Evolutionary conservation across 2,797 vertebrate species (phyloP), one percentile per base, ranked within the genome.

Genomic region (Rachycentron canadum): DNA sequence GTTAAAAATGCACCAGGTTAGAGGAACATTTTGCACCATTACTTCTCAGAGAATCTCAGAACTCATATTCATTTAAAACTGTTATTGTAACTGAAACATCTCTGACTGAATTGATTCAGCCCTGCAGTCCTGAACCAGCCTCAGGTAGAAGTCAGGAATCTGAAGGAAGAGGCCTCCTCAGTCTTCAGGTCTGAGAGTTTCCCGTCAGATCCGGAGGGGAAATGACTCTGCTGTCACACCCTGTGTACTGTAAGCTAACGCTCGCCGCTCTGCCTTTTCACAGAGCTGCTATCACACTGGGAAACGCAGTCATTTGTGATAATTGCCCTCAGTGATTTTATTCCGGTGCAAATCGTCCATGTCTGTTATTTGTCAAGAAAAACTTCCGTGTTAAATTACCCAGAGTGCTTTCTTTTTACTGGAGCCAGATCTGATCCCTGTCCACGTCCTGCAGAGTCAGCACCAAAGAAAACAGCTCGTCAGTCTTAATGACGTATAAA

Each of bases 301-400:
- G 81, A 81, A 74, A 76, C 19, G 47, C 72, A 58, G 70, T 80
- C 52, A 72, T 86, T 82, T 81, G 77, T 66, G 53, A 78, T 87
- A 89, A 89, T 86, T 75, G 57, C 50, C 59, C 38, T 26, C 56
- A 34, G 64, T 73, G 26, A 83, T 73, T 73, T 73, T 79, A 73
- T 75, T 84, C 74, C 74, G 1, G 7, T 57, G 74, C 83, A 87
- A 88, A 87, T 83, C 38, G 76, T 57, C 80, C 66, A 11, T 83
- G 75, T 86, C 78, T 75, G 80, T 76, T 67, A 89, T 86, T 78
- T 74, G 76, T 88, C 73, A 80, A 80, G 82, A 78, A 83, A 78
- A 88, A 82, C 83, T 68, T 86, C 76, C 50, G 10, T 5, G 77
- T 86, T 76, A 82, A 90, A 87, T 84, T 66, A 77, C 3, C 59